Conservation (phyloP, 1,140 invertebrate species). For the Plectrocnemia conspersa region DNA sequence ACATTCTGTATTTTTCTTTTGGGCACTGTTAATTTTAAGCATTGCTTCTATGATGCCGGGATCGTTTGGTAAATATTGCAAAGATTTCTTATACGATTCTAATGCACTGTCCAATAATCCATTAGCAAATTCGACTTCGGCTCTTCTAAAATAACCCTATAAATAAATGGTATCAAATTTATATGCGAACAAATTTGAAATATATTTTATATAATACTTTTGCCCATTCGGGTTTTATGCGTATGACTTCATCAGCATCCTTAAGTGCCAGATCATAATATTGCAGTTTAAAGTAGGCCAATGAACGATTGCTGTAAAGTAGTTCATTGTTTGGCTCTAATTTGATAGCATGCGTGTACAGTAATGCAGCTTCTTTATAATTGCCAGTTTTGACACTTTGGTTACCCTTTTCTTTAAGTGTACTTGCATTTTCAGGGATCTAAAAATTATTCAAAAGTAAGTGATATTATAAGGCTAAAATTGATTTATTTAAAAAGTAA, state of each 20-base stretch:
- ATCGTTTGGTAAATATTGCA: constrained; percentile 66
- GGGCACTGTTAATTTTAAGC: constrained; percentile 55
- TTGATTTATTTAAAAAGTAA: too few species aligned
- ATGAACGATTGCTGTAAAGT: constrained; percentile 74
- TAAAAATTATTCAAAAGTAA: too few species aligned
- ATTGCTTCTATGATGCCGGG: constrained; percentile 61
- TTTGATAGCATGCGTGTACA: constrained; percentile 77
- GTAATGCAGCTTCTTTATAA: constrained; percentile 69
- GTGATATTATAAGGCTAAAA: too few species aligned
- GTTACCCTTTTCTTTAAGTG: constrained; percentile 70
- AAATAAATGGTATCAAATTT: background rate
- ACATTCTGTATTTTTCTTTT: constrained; percentile 55
- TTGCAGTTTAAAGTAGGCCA: constrained; percentile 71
- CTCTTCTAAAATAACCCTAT: constrained; percentile 75
- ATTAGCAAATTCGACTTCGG: constrained; percentile 69
- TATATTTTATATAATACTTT: constrained; percentile 55
- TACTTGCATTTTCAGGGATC: constrained; percentile 38
- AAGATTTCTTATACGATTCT: constrained; percentile 64
- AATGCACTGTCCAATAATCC: constrained; percentile 65
- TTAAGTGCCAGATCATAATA: constrained; percentile 72
- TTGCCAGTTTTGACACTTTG: constrained; percentile 68
- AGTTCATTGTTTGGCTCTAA: constrained; percentile 65
- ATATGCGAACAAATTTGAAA: background rate
- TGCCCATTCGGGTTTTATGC: constrained; percentile 70
- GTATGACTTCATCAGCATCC: constrained; percentile 72